Percentiles rank a stretch among this genome's conserved stretches.
Evolutionary conservation across 2,797 vertebrate species (phyloP).

Genomic region (Neoniphon sammara): DNA sequence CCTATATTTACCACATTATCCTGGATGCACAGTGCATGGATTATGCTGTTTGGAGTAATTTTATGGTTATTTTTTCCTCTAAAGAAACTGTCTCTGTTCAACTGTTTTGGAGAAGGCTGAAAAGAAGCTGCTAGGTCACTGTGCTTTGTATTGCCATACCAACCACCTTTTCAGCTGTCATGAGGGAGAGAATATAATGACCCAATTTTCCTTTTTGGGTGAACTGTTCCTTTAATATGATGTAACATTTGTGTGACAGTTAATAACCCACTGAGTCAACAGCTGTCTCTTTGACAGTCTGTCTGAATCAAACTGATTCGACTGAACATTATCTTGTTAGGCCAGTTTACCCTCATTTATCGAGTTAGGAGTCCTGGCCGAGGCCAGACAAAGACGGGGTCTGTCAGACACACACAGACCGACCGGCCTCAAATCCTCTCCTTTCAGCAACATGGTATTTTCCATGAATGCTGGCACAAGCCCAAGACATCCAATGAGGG

Average conservation of each 20-base stretch:
- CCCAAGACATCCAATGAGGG: background rate
- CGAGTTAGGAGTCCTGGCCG: slow-evolving; percentile 29
- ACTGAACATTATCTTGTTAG: slow-evolving; percentile 67
- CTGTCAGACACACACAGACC: slow-evolving; percentile 50
- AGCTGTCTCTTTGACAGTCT: background rate
- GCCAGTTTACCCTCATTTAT: slow-evolving; percentile 56
- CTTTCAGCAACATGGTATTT: background rate
- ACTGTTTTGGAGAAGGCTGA: too few relatives aligned
- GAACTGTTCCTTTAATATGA: background rate
- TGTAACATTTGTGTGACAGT: background rate
- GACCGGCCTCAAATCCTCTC: background rate
- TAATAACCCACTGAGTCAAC: background rate
- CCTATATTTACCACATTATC: too few relatives aligned
- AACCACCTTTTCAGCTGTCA: too few relatives aligned
- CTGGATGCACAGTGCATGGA: too few relatives aligned
- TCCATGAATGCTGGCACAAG: slow-evolving; percentile 3
- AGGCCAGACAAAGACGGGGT: slow-evolving; percentile 56
- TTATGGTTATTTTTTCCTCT: too few relatives aligned
- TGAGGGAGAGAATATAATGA: too few relatives aligned
- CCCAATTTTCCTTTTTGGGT: too few relatives aligned
- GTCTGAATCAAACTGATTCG: slow-evolving; percentile 55
- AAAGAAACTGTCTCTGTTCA: too few relatives aligned
- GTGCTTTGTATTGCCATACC: too few relatives aligned
- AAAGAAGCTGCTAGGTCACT: too few relatives aligned
- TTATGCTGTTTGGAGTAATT: too few relatives aligned